Base-by-base conservation (phyloP, 2,113 vertebrate genomes). In the Castor canadensis region DNA sequence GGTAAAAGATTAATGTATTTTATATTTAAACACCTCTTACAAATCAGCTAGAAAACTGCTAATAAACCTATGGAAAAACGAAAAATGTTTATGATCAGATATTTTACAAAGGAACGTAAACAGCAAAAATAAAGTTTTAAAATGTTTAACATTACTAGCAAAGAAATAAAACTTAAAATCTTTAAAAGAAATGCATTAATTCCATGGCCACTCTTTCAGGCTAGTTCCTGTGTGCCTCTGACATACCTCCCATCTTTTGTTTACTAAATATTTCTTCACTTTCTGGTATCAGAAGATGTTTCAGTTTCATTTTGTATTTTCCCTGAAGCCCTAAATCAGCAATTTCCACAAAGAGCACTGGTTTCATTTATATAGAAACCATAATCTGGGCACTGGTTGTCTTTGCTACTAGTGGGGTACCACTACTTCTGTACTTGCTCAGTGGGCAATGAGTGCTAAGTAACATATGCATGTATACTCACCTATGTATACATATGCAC, bases 11-110 rank as follows among this genome's bases (percentile, higher is more conserved):
- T 67, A 71, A 94, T 35, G 8, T 30, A 85, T 60, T 88, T 94
- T 38, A 45, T n/a, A 52, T 72, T 91, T 52, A 94, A 94, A 93
- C 15, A 91, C 9, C 28, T 79, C 80, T 91, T 91, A 89, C 5
- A 56, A 79, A 80, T 81, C 56, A 86, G 56, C 91, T 40, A 79
- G 40, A 77, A 94, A 94, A 82, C 19, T 60, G 88, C 38, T 62
- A 94, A 60, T 30, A 85, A 1, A 71, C 28, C 26, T 75, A 80
- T 2, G 75, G 28, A 87, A 90, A 95, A 95, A 83, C 15, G 1
- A 94, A 32, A 91, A 93, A 87, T 12, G 24, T 54, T 26, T 77
- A 94, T 62, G 22, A 87, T 26, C 35, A 66, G 40, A 95, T 40
- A 11, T 2, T 92, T 89, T 30, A 92, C 58, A 93, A 71, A 93